Percentiles rank a stretch among this genome's conserved stretches.
These are phyloP conservation scores for Rousettus leschenaultii DNA, from an alignment of 2,113 vertebrate species.

Conservation along the genomic window DNA sequence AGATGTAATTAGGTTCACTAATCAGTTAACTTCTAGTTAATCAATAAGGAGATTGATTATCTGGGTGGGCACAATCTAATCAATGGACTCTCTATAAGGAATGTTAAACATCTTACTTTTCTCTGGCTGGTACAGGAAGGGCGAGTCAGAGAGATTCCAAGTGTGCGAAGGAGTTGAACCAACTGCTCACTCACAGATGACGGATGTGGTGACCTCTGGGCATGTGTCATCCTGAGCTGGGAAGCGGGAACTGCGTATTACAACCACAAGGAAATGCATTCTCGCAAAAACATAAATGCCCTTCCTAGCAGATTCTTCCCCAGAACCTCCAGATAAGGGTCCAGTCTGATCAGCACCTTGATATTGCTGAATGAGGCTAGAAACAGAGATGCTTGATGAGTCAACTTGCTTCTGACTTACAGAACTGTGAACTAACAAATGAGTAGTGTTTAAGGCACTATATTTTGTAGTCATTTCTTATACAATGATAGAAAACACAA, in stretches of 20 bases:
- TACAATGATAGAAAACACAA: not conserved
- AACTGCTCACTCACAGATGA: not conserved
- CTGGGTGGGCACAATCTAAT: not conserved
- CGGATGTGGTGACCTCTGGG: rapidly evolving
- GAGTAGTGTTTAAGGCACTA: not conserved
- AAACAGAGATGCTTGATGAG: not conserved
- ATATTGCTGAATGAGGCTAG: not conserved
- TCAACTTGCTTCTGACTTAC: not conserved
- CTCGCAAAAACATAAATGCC: not conserved
- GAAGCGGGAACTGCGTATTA: rapidly evolving
- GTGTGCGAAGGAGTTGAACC: not conserved
- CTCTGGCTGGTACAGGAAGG: not conserved
- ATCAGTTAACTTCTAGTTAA: not conserved
- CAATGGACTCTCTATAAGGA: not conserved
- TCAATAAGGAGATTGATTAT: not conserved
- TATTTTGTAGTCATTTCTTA: not conserved
- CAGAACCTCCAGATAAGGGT: not conserved
- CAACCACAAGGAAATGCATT: not conserved
- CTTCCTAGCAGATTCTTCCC: not conserved
- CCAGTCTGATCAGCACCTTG: not conserved
- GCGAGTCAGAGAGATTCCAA: not conserved
- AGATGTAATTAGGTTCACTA: not conserved
- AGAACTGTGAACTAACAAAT: not conserved
- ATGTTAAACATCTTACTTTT: not conserved
- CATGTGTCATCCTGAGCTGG: not conserved